Percentiles rank a stretch among this genome's conserved stretches.
Evolutionary conservation across 2,888 invertebrate genomes (phyloP).

Genomic region (Scelioninae gen. 1): DNA sequence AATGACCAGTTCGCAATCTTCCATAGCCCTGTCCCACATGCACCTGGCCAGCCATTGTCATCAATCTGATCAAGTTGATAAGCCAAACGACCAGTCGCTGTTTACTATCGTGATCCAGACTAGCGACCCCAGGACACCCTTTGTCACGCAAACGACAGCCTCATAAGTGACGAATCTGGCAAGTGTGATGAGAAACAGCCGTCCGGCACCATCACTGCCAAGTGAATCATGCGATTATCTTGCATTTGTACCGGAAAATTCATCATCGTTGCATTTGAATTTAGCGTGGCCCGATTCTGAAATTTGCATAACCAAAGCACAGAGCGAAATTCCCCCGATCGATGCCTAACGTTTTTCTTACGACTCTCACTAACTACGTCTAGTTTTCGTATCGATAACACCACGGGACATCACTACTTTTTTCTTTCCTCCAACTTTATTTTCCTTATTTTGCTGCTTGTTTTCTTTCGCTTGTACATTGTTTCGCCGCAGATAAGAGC

Average conservation of each 20-base stretch:
- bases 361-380: constrained; percentile 10
- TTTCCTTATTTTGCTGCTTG: constrained; percentile 7
- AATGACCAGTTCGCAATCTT: too few relatives aligned
- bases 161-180: constrained; percentile 33
- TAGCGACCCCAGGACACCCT: too few relatives aligned
- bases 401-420: constrained; percentile 44
- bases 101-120: too few relatives aligned
- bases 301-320: constrained; percentile 34
- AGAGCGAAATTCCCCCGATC: constrained; percentile 34
- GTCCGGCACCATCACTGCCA: constrained; percentile 9
- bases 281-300: constrained; percentile 10
- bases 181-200: constrained; percentile 33
- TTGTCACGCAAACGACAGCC: constrained; percentile 26
- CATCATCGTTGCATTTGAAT: constrained; percentile 39
- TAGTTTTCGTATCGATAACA: constrained; percentile 43
- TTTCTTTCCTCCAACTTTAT: constrained; percentile 8
- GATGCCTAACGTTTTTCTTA: constrained; percentile 27
- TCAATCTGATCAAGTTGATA: too few relatives aligned
- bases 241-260: constrained; percentile 19
- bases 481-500: constrained; percentile 11
- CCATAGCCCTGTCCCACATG: too few relatives aligned
- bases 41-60: too few relatives aligned
- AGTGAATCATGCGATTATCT: constrained; percentile 29
- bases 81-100: too few relatives aligned
- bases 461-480: constrained; percentile 8